phyloP scores from a whole-genome alignment of 2,888 invertebrate genomes.

The Resseliella maxima region DNA sequence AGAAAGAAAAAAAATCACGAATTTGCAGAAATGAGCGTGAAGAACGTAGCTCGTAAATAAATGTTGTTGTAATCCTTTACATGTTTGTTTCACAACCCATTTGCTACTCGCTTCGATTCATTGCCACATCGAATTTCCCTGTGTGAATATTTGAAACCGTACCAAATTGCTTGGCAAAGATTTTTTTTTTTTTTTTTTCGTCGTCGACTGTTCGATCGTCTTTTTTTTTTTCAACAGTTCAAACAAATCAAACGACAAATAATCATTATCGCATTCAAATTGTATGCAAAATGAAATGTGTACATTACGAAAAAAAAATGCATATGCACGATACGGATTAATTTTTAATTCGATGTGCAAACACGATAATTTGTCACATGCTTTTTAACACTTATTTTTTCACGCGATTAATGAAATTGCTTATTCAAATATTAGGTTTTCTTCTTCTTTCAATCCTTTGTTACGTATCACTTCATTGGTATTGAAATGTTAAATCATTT shows the following conservation, averaged over 20 bases:
- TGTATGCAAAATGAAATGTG: constrained; percentile 21
- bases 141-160: constrained; percentile 23
- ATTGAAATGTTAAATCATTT: too few relatives aligned
- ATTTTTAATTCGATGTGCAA: constrained; percentile 54
- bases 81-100: constrained; percentile 9
- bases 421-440: constrained; percentile 46
- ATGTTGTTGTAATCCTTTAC: constrained; percentile 19
- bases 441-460: constrained; percentile 17
- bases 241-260: constrained; percentile 28
- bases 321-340: constrained; percentile 44
- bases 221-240: background rate
- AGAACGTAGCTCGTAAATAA: constrained; percentile 49
- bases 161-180: constrained; percentile 1
- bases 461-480: background rate
- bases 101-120: background rate
- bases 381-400: constrained; percentile 35
- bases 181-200: background rate
- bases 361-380: constrained; percentile 53
- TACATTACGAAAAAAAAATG: constrained; percentile 1
- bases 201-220: background rate
- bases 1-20: background rate
- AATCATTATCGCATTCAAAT: constrained; percentile 51
- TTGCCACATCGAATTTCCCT: background rate
- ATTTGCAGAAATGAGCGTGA: constrained; percentile 27
- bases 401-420: background rate